Evolutionary conservation across 2,797 vertebrate species (phyloP), one percentile per base, ranked within the genome.

Genomic region (Carcharodon carcharias): DNA sequence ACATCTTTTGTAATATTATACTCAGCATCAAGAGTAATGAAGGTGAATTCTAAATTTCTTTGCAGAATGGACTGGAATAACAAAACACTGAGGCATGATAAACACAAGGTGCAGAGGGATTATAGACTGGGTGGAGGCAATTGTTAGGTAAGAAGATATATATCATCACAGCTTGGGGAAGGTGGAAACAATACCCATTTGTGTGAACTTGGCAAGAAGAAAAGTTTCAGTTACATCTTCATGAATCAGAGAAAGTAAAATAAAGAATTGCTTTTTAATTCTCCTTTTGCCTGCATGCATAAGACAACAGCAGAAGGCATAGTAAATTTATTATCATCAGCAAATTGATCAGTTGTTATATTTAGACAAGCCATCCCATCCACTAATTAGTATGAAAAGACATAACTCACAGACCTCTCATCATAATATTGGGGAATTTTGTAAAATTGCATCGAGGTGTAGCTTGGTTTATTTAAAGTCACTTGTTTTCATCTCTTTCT

Each of bases 401-500:
- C 28, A 77, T 35, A 73, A 77, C 16, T 31, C 67, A 5, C 31
- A 73, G 28, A 95, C 50, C 40, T 61, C 82, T 92, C 35, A 91
- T 61, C 88, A 93, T 67, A 85, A 21, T 67, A 93, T 63, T 8
- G 91, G 21, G 9, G 16, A 93, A 45, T 26, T 65, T 12, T 93
- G 61, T 40, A 67, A 93, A 93, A 93, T 21, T 61, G 31, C 28
- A 16, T 54, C 16, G 31, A n/a, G 16, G 56, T 77, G 35, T n/a
- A 31, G 26, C 35, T 92, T 63, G 2, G 1, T 95, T 77, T 95
- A 35, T 95, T 58, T 77, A 56, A 77, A 95, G 31, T 35, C 18
- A 35, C 50, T 95, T 54, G 50, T 95, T 95, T 56, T 73, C 67
- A 54, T 95, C 94, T 95, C 18, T 77, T n/a, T 73, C 6, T 95